These are phyloP conservation scores for Tachystola acroxantha DNA, from an alignment of 2,888 invertebrate species.

Conservation along the genomic window DNA sequence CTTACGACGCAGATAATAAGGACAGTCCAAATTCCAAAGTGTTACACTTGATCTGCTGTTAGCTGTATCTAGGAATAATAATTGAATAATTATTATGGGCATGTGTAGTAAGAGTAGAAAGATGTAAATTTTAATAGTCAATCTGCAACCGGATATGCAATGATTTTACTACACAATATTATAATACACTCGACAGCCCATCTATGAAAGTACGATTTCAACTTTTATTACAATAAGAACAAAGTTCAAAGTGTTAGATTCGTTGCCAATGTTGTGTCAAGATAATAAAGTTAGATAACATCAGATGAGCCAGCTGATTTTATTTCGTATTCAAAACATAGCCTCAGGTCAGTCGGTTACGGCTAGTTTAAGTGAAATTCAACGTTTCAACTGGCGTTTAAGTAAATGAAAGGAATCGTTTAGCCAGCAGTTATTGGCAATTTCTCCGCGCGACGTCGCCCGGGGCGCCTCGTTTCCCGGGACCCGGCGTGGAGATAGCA, in stretches of 20 bases:
- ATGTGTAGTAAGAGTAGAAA: no score
- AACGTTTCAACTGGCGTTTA: constrained; percentile 37
- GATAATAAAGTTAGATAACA: constrained; percentile 37
- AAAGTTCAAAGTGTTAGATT: no score
- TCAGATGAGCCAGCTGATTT: constrained; percentile 28
- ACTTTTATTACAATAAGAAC: no score
- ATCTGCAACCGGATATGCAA: constrained; percentile 34
- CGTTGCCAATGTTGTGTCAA: no score
- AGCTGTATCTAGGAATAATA: no score
- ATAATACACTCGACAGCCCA: no score
- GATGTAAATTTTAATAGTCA: constrained; percentile 5
- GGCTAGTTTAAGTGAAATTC: constrained; percentile 50
- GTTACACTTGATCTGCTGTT: no score
- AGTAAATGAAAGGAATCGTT: constrained; percentile 56
- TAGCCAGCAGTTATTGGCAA: constrained; percentile 51
- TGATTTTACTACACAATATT: no score
- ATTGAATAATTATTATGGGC: no score
- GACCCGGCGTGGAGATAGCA: constrained; percentile 55
- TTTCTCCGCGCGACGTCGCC: constrained; percentile 52
- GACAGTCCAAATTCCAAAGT: no score
- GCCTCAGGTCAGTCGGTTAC: constrained; percentile 35
- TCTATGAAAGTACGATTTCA: no score
- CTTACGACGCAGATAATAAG: no score
- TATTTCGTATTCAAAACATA: constrained; percentile 35
- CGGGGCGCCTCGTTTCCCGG: constrained; percentile 64